A percentile compares a stretch with the other conserved stretches of the same genome.
These are phyloP conservation scores for Nesogale talazaci DNA, from an alignment of 2,113 vertebrate genomes.

Conservation along the genomic window DNA sequence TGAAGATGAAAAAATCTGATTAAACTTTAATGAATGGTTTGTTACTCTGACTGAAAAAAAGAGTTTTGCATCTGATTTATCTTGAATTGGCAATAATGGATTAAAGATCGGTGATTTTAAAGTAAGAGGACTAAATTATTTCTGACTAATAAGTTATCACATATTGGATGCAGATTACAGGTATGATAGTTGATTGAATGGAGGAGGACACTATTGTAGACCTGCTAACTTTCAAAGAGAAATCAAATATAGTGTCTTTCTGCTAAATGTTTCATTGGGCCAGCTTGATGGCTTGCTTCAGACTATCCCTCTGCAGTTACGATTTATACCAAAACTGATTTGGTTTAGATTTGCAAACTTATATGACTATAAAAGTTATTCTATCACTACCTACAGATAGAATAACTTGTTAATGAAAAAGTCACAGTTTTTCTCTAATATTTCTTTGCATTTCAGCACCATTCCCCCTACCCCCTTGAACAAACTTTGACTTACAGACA, in stretches of 20 bases:
- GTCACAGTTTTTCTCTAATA: no score
- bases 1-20: slow-evolving; percentile 76
- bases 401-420: not conserved
- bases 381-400: not conserved
- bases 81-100: slow-evolving; percentile 63
- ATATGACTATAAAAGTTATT: not conserved
- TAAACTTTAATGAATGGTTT: slow-evolving; percentile 75
- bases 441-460: no score
- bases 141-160: not conserved
- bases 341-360: not conserved
- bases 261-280: not conserved
- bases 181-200: slow-evolving; percentile 7
- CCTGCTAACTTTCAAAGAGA: not conserved
- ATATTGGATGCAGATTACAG: slow-evolving; percentile 40
- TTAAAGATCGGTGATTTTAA: slow-evolving; percentile 66
- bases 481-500: not conserved
- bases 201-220: not conserved
- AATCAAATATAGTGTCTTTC: not conserved
- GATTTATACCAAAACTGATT: not conserved
- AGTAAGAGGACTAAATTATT: slow-evolving; percentile 63
- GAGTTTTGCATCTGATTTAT: slow-evolving; percentile 31
- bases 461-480: no score
- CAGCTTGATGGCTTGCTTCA: not conserved
- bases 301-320: not conserved
- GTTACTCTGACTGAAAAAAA: slow-evolving; percentile 56